Conservation (phyloP, 2,797 vertebrate genomes). For the Linurgus olivaceus region DNA sequence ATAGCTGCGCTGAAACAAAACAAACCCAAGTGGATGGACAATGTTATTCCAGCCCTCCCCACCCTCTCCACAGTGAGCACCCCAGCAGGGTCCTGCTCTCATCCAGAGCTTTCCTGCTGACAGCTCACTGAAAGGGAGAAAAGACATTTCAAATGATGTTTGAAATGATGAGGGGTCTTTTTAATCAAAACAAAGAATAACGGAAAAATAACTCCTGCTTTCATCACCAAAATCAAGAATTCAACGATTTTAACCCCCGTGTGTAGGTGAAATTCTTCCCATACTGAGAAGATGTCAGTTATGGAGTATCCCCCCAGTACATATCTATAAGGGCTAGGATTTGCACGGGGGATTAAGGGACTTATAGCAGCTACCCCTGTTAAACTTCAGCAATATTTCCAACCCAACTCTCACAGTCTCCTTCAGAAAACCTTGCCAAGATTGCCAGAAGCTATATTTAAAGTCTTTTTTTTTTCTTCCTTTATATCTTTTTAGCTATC, state of each 20-base stretch:
- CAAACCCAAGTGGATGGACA: neutral
- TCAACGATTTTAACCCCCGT: neutral
- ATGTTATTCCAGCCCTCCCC: neutral
- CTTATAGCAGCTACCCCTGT: neutral
- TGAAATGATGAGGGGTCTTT: neutral
- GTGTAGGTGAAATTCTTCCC: neutral
- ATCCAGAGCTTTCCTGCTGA: neutral
- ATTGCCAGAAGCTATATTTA: constrained; percentile 28
- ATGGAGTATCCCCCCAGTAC: neutral
- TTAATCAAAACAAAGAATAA: neutral
- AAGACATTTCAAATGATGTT: neutral
- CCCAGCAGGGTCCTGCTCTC: neutral
- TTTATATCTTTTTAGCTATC: neutral
- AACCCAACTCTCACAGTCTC: neutral
- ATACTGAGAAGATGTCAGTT: neutral
- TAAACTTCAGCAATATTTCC: neutral
- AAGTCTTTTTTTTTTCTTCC: neutral
- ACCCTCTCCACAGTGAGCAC: neutral
- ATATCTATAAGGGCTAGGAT: neutral
- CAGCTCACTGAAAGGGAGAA: neutral
- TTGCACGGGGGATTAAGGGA: neutral
- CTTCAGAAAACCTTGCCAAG: constrained; percentile 35
- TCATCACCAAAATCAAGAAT: neutral
- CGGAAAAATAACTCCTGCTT: neutral
- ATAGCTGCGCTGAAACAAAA: neutral